These are phyloP conservation scores for Ornithoptera alexandrae DNA, from an alignment of 2,888 invertebrate species.

Conservation along the genomic window DNA sequence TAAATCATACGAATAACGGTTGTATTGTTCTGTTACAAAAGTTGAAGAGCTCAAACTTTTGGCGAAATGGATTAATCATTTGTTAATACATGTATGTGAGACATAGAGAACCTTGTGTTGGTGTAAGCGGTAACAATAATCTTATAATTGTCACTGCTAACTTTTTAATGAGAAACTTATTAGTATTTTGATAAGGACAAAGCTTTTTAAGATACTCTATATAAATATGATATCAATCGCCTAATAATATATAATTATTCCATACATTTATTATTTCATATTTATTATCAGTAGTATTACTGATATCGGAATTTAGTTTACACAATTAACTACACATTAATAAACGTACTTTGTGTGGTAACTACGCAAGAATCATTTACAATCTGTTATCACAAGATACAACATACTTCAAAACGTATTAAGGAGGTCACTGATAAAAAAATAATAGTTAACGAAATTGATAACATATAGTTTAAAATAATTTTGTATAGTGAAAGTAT, in stretches of 20 bases:
- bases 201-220: too few relatives aligned
- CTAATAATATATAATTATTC: too few relatives aligned
- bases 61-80: too few relatives aligned
- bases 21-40: neutral
- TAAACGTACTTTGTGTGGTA: neutral
- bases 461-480: slow-evolving; percentile 20
- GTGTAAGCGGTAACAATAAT: neutral
- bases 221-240: too few relatives aligned
- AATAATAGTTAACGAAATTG: slow-evolving; percentile 21
- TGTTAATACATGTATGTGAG: too few relatives aligned
- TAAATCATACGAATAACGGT: neutral
- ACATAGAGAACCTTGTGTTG: neutral
- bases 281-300: neutral
- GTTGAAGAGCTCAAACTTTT: too few relatives aligned
- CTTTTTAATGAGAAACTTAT: too few relatives aligned
- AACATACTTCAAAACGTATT: slow-evolving; percentile 14
- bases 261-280: neutral
- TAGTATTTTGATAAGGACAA: too few relatives aligned
- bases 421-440: slow-evolving; percentile 25
- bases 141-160: too few relatives aligned
- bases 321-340: neutral
- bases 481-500: neutral
- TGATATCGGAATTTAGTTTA: neutral
- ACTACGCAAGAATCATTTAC: slow-evolving; percentile 10
- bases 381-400: slow-evolving; percentile 11